These are phyloP conservation scores for honey bee (Apis mellifera) DNA, from an alignment of 1,140 invertebrate species.

Conservation along the genomic window DNA sequence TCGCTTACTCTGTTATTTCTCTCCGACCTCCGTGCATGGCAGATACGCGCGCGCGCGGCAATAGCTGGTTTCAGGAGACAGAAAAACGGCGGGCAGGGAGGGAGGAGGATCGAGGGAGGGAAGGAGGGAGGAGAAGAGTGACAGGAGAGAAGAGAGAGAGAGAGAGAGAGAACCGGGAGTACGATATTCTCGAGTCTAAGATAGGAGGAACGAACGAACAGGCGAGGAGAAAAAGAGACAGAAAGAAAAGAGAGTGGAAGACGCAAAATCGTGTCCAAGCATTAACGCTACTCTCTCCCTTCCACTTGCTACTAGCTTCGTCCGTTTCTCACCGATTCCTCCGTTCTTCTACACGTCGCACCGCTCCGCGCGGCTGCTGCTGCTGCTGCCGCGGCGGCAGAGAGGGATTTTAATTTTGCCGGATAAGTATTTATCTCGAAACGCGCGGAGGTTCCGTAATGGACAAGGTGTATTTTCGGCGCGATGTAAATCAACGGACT, in stretches of 20 bases:
- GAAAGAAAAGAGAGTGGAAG: not conserved
- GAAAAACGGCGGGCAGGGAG: conserved; percentile 42
- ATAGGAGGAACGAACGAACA: conserved; percentile 9
- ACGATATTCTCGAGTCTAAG: conserved; percentile 35
- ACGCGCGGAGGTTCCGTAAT: conserved; percentile 30
- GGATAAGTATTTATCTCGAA: conserved; percentile 47
- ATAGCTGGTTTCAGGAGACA: conserved; percentile 53
- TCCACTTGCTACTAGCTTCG: not conserved
- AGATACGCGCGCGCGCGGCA: conserved; percentile 38
- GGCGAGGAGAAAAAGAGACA: not conserved
- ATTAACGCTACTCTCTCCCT: conserved; percentile 33
- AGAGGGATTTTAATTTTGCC: conserved; percentile 42
- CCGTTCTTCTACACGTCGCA: conserved; percentile 14
- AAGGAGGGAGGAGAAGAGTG: not conserved
- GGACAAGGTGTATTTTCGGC: conserved; percentile 50
- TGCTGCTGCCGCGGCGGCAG: not conserved
- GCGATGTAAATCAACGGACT: conserved; percentile 43
- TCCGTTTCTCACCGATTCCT: conserved; percentile 16
- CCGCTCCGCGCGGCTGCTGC: not conserved
- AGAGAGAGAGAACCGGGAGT: not conserved
- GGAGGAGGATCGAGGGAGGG: not conserved
- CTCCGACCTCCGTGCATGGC: conserved; percentile 33
- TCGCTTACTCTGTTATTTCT: conserved; percentile 47
- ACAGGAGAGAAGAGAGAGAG: not conserved
- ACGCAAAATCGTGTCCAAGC: conserved; percentile 41